A percentile compares a stretch with the other conserved stretches of the same genome.
phyloP scores from a whole-genome alignment of 2,797 vertebrate genomes.

The Syngnathus rostellatus region DNA sequence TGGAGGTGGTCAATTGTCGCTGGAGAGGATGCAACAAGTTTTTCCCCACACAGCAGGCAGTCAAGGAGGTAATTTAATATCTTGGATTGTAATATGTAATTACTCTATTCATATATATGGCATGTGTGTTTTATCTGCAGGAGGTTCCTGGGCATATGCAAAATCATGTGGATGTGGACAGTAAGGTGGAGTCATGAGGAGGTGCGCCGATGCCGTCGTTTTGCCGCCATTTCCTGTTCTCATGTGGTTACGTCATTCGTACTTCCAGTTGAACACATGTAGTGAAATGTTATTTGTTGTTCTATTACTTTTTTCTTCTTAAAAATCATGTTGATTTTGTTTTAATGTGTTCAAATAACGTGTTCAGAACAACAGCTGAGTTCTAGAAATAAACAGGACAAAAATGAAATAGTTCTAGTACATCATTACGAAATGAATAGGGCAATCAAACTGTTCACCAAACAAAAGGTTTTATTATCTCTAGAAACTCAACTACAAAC shows the following conservation, averaged over 20 bases:
- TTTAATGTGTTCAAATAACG: neutral
- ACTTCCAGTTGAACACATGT: neutral
- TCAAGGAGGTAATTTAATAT: constrained; percentile 71
- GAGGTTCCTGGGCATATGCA: constrained; percentile 83
- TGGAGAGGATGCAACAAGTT: constrained; percentile 85
- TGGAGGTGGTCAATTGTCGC: constrained; percentile 81
- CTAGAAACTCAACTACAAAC: neutral
- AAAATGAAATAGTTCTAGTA: neutral
- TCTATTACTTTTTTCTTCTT: neutral
- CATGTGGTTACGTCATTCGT: neutral
- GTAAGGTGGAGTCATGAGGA: constrained; percentile 58
- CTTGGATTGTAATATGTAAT: neutral
- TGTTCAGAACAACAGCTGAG: neutral
- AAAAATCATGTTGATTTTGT: neutral
- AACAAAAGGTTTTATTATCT: neutral
- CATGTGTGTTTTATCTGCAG: constrained; percentile 48
- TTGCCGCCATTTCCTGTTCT: neutral
- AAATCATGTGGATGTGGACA: constrained; percentile 79
- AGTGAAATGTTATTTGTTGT: neutral
- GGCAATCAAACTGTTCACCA: neutral
- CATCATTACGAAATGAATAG: neutral
- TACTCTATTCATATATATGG: neutral
- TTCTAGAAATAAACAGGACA: neutral
- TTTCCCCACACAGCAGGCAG: constrained; percentile 73
- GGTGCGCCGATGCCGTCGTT: neutral